A percentile compares a stretch with the other conserved stretches of the same genome.
These are phyloP conservation scores for Gastrophysa polygoni DNA, from an alignment of 2,888 invertebrate genomes.

Conservation along the genomic window DNA sequence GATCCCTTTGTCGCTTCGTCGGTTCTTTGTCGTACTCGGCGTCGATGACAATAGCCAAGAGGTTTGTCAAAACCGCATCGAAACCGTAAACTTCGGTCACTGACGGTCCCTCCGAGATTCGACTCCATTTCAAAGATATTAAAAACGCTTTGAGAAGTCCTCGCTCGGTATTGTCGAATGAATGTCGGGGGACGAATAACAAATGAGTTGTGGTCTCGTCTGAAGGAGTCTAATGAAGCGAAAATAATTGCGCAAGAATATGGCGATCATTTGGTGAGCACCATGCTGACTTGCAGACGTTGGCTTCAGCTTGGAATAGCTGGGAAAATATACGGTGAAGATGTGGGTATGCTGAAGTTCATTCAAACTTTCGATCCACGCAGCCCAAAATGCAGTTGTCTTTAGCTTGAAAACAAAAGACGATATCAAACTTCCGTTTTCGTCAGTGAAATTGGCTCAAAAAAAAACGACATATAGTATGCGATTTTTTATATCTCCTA, in stretches of 20 bases:
- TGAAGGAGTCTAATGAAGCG: conserved; percentile 32
- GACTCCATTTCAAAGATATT: conserved; percentile 43
- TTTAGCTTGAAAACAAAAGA: no score
- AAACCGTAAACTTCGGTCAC: conserved; percentile 49
- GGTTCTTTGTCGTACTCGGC: conserved; percentile 7
- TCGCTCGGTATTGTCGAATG: conserved; percentile 22
- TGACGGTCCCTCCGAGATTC: conserved; percentile 48
- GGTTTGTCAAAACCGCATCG: conserved; percentile 55
- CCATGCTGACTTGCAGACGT: no score
- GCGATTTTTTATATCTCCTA: no score
- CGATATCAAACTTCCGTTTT: no score
- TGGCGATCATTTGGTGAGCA: conserved; percentile 27
- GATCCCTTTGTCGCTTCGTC: conserved; percentile 23
- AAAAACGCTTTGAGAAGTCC: conserved; percentile 37
- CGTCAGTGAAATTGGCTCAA: no score
- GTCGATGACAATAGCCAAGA: conserved; percentile 45
- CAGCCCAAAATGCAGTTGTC: no score
- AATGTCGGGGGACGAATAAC: conserved; percentile 31
- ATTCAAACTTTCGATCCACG: no score
- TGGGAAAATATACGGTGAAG: no score
- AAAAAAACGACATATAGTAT: no score
- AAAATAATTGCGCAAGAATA: conserved; percentile 35
- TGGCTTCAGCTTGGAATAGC: no score
- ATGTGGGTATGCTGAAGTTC: no score
- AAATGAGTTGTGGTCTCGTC: conserved; percentile 35